Evolutionary conservation across 1,140 invertebrate genomes (phyloP).

Genomic region (Heliconius hermathena): DNA sequence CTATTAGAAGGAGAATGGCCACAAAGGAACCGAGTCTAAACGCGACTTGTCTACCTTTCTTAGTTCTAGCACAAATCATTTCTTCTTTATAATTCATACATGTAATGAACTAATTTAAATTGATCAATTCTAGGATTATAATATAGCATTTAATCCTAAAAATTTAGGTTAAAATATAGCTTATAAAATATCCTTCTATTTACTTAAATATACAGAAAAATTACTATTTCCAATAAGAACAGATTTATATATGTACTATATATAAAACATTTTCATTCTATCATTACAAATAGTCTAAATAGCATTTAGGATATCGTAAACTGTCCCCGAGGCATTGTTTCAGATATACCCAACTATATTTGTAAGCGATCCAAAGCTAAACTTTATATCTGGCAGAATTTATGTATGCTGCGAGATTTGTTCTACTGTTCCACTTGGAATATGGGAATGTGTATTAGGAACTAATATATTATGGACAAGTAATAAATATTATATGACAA

Average conservation of each 20-base stretch:
- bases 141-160: too few species aligned
- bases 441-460: background rate
- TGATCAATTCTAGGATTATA: too few species aligned
- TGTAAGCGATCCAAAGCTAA: constrained; percentile 24
- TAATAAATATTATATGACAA: background rate
- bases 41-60: too few species aligned
- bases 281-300: constrained; percentile 13
- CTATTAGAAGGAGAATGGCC: too few species aligned
- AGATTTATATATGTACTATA: too few species aligned
- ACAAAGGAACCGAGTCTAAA: too few species aligned
- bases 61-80: too few species aligned
- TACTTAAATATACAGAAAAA: too few species aligned
- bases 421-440: background rate
- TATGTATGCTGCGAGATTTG: constrained; percentile 13
- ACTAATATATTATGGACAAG: background rate
- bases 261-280: background rate
- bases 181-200: too few species aligned
- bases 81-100: too few species aligned
- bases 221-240: background rate
- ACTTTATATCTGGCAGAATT: constrained; percentile 27
- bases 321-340: constrained; percentile 28
- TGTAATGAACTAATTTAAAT: too few species aligned
- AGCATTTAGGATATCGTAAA: constrained; percentile 26
- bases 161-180: too few species aligned
- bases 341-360: constrained; percentile 18